Conservation (phyloP, 2,888 invertebrate genomes). For the Pachymerium ferrugineum region DNA sequence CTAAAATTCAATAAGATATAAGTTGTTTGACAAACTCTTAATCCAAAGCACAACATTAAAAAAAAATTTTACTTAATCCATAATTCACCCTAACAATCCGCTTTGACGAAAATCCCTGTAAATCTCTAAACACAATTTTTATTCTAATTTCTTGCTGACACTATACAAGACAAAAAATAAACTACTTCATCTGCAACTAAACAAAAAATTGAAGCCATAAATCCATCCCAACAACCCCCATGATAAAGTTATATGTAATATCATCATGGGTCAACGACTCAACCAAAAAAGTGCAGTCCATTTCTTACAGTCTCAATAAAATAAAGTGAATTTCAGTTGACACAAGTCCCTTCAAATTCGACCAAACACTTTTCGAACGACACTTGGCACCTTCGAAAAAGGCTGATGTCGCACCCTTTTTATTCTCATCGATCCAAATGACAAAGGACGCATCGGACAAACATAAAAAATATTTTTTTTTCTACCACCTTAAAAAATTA, state of each 20-base stretch:
- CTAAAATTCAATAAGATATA: too few species aligned
- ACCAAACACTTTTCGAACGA: background rate
- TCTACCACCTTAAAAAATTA: too few species aligned
- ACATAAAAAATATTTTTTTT: too few species aligned
- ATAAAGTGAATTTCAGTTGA: slow-evolving; percentile 3
- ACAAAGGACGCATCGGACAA: background rate
- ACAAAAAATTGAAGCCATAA: slow-evolving; percentile 3
- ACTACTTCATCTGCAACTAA: background rate
- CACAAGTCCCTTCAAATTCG: slow-evolving; percentile 1
- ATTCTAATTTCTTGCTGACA: background rate
- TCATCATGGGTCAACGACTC: slow-evolving; percentile 10
- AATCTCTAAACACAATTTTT: too few species aligned
- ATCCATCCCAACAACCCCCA: too few species aligned
- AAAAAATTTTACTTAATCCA: too few species aligned
- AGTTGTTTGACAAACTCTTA: too few species aligned
- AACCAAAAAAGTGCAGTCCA: background rate
- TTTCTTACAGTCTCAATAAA: slow-evolving; percentile 1
- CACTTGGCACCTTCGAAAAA: background rate
- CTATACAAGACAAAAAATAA: background rate
- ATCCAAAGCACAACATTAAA: too few species aligned
- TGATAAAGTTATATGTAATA: too few species aligned
- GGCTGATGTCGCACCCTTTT: background rate
- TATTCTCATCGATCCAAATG: background rate
- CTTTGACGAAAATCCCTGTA: too few species aligned
- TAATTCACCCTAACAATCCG: too few species aligned